phyloP scores from a whole-genome alignment of 2,113 vertebrate species.

The Poicephalus gulielmi region DNA sequence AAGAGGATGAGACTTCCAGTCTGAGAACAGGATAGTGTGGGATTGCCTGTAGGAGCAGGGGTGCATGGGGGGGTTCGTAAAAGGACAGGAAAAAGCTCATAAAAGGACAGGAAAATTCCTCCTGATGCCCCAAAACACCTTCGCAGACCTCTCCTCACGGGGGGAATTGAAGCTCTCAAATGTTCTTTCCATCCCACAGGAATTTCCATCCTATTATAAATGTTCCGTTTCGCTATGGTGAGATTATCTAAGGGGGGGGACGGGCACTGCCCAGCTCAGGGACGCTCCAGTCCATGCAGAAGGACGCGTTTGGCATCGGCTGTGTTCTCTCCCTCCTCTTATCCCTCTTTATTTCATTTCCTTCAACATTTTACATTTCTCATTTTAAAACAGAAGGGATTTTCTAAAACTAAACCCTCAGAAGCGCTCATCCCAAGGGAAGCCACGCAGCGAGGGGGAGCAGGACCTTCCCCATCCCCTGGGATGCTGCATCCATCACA shows the following conservation, averaged over 20 bases:
- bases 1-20: neutral
- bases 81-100: neutral
- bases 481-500: rapidly evolving
- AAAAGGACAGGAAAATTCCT: neutral
- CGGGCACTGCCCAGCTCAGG: neutral
- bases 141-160: neutral
- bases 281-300: neutral
- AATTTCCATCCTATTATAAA: neutral
- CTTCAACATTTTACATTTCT: rapidly evolving
- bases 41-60: neutral
- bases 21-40: neutral
- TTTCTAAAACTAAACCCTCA: neutral
- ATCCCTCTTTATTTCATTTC: neutral
- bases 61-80: neutral
- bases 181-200: neutral
- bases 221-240: neutral
- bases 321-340: rapidly evolving
- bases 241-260: neutral
- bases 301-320: neutral
- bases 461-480: neutral
- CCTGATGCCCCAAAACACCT: neutral
- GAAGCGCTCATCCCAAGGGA: neutral
- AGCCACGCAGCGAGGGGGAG: rapidly evolving
- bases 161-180: neutral
- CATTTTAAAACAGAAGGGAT: neutral